These are phyloP conservation scores for Pseudomyrmex pallidus DNA, from an alignment of 1,140 invertebrate genomes.

Conservation along the genomic window DNA sequence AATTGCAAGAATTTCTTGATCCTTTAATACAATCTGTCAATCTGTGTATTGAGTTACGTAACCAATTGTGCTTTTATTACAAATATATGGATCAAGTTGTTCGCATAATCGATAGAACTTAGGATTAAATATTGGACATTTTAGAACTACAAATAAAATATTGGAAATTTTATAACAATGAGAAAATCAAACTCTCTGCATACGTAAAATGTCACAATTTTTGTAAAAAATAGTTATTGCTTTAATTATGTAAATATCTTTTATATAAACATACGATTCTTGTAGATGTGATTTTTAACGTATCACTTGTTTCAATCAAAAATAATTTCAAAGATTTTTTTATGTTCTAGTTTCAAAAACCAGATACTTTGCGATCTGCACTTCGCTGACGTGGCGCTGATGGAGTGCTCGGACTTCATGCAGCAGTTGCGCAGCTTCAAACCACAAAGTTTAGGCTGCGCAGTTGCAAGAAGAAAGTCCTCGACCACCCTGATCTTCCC, in stretches of 20 bases:
- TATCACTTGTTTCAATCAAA: background rate
- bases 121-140: too few species aligned
- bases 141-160: background rate
- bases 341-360: slow-evolving; percentile 88
- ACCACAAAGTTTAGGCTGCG: slow-evolving; percentile 96
- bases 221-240: background rate
- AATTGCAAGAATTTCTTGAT: background rate
- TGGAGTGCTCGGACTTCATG: slow-evolving; percentile 98
- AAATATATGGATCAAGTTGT: background rate
- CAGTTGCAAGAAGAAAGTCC: slow-evolving; percentile 95
- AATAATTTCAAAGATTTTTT: background rate
- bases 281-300: background rate
- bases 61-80: background rate
- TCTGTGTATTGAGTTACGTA: background rate
- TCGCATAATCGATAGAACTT: background rate
- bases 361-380: slow-evolving; percentile 96
- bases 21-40: background rate
- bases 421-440: slow-evolving; percentile 98
- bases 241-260: too few species aligned
- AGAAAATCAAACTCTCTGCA: background rate
- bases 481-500: slow-evolving; percentile 97
- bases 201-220: background rate
- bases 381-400: slow-evolving; percentile 96
- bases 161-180: background rate
- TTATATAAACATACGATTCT: background rate